Evolutionary conservation across 2,113 vertebrate species (phyloP).

Genomic region (Malurus cyaneus): DNA sequence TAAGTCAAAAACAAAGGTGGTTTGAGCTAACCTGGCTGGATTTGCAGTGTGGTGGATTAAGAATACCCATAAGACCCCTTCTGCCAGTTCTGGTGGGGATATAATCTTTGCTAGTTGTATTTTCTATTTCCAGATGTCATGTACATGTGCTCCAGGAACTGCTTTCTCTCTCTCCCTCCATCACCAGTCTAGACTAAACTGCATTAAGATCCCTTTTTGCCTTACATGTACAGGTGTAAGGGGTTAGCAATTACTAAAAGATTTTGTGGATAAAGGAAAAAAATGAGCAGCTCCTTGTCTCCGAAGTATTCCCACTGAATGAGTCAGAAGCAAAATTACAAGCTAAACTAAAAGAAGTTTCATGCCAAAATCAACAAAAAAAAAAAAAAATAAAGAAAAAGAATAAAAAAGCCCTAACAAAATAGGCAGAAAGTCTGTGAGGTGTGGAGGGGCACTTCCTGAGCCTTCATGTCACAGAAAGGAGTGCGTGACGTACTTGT

Average conservation of each 20-base stretch:
- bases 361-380: background rate
- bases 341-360: background rate
- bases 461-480: background rate
- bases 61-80: background rate
- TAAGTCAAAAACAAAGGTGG: slow-evolving; percentile 21
- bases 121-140: background rate
- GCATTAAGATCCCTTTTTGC: background rate
- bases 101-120: background rate
- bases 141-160: background rate
- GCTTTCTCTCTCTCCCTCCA: background rate
- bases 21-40: slow-evolving; percentile 43
- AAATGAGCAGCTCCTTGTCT: background rate
- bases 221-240: background rate
- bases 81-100: background rate
- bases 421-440: background rate
- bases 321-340: background rate
- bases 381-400: too few relatives aligned
- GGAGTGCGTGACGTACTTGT: accelerated
- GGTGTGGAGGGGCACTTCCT: background rate
- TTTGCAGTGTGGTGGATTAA: background rate
- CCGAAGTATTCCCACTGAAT: background rate
- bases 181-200: slow-evolving; percentile 5
- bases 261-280: background rate
- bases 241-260: background rate
- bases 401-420: background rate